A percentile compares a stretch with the other conserved stretches of the same genome.
These are phyloP conservation scores for Amorpha juglandis DNA, from an alignment of 2,888 invertebrate species.

Conservation along the genomic window DNA sequence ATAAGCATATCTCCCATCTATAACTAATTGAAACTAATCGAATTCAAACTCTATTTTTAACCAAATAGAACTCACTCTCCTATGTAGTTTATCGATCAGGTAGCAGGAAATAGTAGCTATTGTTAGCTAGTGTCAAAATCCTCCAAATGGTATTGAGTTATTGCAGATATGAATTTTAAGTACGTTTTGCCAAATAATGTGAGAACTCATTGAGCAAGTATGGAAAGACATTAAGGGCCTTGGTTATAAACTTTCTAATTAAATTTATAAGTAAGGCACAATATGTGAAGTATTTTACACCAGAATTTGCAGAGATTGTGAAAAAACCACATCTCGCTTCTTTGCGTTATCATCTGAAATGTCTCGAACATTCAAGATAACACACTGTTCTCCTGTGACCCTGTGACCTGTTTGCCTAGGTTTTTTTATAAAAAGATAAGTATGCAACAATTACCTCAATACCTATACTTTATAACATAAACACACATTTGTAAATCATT, in stretches of 20 bases:
- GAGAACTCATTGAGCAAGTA: too few relatives aligned
- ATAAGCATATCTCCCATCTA: constrained; percentile 2
- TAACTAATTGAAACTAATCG: background rate
- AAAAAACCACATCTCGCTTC: too few relatives aligned
- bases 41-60: background rate
- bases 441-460: background rate
- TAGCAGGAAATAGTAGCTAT: constrained; percentile 17
- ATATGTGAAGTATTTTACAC: too few relatives aligned
- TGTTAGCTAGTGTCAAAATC: constrained; percentile 18
- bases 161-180: constrained; percentile 24
- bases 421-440: too few relatives aligned
- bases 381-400: too few relatives aligned
- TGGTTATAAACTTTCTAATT: too few relatives aligned
- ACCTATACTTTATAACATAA: background rate
- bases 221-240: too few relatives aligned
- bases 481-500: constrained; percentile 11
- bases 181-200: background rate
- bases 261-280: too few relatives aligned
- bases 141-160: constrained; percentile 17
- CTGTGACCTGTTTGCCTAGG: too few relatives aligned
- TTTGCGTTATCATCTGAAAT: too few relatives aligned
- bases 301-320: too few relatives aligned
- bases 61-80: background rate
- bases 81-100: background rate
- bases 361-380: too few relatives aligned